phyloP scores from a whole-genome alignment of 2,113 vertebrate genomes.

The Burhinus bistriatus region DNA sequence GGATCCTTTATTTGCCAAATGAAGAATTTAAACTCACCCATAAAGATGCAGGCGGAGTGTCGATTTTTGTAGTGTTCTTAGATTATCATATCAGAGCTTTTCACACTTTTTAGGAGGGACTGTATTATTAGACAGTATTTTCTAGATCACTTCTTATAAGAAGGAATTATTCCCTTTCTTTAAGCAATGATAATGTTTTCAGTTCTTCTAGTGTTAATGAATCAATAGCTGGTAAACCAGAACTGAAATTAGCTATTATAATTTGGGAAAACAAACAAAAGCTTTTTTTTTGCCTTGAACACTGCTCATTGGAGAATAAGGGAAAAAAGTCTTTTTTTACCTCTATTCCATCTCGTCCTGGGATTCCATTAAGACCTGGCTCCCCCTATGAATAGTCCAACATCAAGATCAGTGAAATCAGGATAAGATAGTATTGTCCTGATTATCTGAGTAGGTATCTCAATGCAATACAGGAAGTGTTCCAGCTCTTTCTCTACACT shows the following conservation, averaged over 20 bases:
- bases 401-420: not conserved
- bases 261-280: not conserved
- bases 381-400: slow-evolving; percentile 78
- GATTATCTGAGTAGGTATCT: not conserved
- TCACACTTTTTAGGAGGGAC: not conserved
- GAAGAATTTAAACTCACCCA: not conserved
- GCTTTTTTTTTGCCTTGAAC: not conserved
- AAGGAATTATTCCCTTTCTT: not conserved
- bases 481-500: not conserved
- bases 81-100: not conserved
- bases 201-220: not conserved
- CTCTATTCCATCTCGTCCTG: slow-evolving; percentile 83
- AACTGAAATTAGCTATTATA: not conserved
- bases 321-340: slow-evolving; percentile 55
- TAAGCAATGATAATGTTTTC: not conserved
- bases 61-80: not conserved
- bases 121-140: not conserved
- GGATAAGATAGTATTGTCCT: not conserved
- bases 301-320: not conserved
- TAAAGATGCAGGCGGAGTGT: not conserved
- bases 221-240: not conserved
- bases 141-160: not conserved
- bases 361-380: slow-evolving; percentile 81
- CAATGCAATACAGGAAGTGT: not conserved
- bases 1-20: not conserved